These are phyloP conservation scores for Pitta sordida DNA, from an alignment of 2,113 vertebrate species.

Conservation along the genomic window DNA sequence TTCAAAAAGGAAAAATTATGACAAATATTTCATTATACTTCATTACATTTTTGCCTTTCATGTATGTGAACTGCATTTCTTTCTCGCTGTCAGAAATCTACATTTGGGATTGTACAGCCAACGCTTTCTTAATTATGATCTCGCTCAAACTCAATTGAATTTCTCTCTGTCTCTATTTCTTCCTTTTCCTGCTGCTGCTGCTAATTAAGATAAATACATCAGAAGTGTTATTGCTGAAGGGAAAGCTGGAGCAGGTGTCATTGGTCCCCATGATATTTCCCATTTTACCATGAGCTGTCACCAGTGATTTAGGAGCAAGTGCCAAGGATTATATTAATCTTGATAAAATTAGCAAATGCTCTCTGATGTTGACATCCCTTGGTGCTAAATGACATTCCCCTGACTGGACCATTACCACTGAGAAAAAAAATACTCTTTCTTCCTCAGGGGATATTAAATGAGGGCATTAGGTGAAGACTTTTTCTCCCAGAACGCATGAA, in stretches of 20 bases:
- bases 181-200: slow-evolving; percentile 22
- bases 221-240: slow-evolving; percentile 50
- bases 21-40: slow-evolving; percentile 3
- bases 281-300: slow-evolving; percentile 50
- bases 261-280: slow-evolving; percentile 27
- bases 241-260: slow-evolving; percentile 50
- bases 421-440: background rate
- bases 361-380: slow-evolving; percentile 13
- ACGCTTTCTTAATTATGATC: slow-evolving; percentile 46
- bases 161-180: slow-evolving; percentile 35
- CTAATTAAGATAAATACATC: slow-evolving; percentile 68
- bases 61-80: background rate
- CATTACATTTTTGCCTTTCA: background rate
- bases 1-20: background rate
- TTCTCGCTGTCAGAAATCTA: background rate
- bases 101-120: background rate
- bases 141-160: slow-evolving; percentile 19
- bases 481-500: background rate
- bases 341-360: slow-evolving; percentile 49
- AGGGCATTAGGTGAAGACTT: background rate
- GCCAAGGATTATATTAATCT: slow-evolving; percentile 48
- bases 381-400: slow-evolving; percentile 7
- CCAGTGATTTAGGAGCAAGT: slow-evolving; percentile 49
- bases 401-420: background rate
- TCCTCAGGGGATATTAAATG: background rate